Percentiles rank a stretch among this genome's conserved stretches.
These are phyloP conservation scores for Danaus chrysippus DNA, from an alignment of 2,888 invertebrate species.

Conservation along the genomic window DNA sequence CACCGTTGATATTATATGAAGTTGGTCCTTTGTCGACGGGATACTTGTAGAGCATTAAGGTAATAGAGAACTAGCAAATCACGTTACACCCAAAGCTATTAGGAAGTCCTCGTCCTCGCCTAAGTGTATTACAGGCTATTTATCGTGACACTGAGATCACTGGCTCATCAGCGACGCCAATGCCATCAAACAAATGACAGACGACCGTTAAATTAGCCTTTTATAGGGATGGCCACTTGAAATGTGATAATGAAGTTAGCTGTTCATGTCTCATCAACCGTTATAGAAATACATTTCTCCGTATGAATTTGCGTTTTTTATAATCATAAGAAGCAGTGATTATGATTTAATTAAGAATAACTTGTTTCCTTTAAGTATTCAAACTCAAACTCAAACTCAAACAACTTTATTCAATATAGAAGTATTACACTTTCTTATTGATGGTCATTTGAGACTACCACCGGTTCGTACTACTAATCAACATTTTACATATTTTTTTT, in stretches of 20 bases:
- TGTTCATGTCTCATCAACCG: neutral
- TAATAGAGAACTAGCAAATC: constrained; percentile 68
- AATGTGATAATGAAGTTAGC: constrained; percentile 14
- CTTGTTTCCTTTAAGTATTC: no score
- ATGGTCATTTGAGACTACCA: no score
- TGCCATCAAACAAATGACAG: constrained; percentile 39
- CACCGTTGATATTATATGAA: constrained; percentile 62
- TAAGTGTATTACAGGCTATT: constrained; percentile 71
- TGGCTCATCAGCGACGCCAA: constrained; percentile 46
- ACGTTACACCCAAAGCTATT: constrained; percentile 65
- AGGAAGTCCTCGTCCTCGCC: constrained; percentile 50
- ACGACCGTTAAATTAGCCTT: constrained; percentile 25
- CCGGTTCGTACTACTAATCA: no score
- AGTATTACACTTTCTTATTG: no score
- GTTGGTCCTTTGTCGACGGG: constrained; percentile 61
- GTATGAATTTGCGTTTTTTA: no score
- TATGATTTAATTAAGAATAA: no score
- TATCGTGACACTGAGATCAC: constrained; percentile 63
- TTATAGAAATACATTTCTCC: neutral
- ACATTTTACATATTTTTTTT: no score
- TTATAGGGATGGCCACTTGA: constrained; percentile 21
- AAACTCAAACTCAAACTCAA: no score
- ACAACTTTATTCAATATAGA: no score
- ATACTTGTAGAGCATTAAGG: constrained; percentile 66
- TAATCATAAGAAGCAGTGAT: no score